Percentiles rank a stretch among this genome's conserved stretches.
Conservation (phyloP, 2,113 vertebrate genomes). For the Acanthisitta chloris region DNA sequence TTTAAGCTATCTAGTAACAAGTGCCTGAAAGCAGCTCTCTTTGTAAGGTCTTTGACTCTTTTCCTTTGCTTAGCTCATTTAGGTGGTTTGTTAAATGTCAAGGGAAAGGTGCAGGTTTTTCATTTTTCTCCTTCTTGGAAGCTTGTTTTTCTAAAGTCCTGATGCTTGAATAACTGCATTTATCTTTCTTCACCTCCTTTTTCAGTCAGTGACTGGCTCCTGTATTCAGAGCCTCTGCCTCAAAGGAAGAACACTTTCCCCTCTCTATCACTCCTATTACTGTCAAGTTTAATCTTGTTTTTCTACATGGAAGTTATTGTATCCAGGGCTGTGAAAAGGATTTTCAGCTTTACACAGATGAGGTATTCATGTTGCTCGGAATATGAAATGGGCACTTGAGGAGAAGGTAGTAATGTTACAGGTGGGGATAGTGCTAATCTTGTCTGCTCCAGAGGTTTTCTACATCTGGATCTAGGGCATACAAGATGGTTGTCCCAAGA, state of each 20-base stretch:
- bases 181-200: neutral
- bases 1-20: neutral
- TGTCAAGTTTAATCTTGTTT: constrained; percentile 56
- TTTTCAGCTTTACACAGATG: constrained; percentile 17
- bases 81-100: constrained; percentile 28
- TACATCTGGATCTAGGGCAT: neutral
- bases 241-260: neutral
- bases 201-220: neutral
- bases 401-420: neutral
- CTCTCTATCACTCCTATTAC: constrained; percentile 12
- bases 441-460: neutral
- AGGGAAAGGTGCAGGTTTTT: neutral
- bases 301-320: constrained; percentile 10
- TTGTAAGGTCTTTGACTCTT: neutral
- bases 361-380: neutral
- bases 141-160: neutral
- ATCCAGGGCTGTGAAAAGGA: constrained; percentile 5
- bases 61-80: neutral
- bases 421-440: neutral
- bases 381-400: neutral
- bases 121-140: neutral
- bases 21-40: neutral
- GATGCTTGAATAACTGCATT: neutral
- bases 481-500: neutral
- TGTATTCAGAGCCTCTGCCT: neutral